A percentile compares a stretch with the other conserved stretches of the same genome.
Conservation (phyloP, 2,797 vertebrate genomes). For the Percopsis omiscomaycus region DNA sequence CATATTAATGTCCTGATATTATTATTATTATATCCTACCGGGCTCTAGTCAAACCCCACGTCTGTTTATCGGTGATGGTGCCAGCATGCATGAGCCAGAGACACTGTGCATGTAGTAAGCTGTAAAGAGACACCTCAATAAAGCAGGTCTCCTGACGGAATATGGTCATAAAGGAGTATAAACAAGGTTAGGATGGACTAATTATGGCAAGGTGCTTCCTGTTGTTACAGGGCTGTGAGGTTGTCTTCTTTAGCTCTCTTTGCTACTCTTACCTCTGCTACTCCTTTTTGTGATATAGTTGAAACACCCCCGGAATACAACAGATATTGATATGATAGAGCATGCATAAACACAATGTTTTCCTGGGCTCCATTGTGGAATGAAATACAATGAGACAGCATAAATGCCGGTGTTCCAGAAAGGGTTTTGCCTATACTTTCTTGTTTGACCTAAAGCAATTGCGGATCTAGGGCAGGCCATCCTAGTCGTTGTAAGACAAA, state of each 20-base stretch:
- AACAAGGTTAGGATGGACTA: constrained; percentile 71
- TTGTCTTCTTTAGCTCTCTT: constrained; percentile 17
- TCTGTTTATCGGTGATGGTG: constrained; percentile 60
- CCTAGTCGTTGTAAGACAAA: constrained; percentile 33
- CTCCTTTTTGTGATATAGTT: no score
- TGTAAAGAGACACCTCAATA: constrained; percentile 64
- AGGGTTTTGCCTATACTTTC: neutral
- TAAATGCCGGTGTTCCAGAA: neutral
- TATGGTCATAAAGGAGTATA: constrained; percentile 65
- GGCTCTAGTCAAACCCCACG: constrained; percentile 43
- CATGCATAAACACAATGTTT: no score
- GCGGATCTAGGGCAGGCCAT: constrained; percentile 2
- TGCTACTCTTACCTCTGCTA: no score
- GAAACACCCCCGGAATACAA: no score
- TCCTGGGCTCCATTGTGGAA: no score
- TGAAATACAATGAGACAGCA: no score
- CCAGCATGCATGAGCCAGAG: constrained; percentile 58
- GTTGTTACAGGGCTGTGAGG: constrained; percentile 53
- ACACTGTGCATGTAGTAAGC: constrained; percentile 29
- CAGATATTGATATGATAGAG: no score
- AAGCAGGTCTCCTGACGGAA: constrained; percentile 69
- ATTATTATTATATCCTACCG: constrained; percentile 55
- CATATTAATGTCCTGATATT: constrained; percentile 54
- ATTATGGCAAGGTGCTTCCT: constrained; percentile 69
- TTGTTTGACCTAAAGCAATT: constrained; percentile 15